Conservation (phyloP, 2,113 vertebrate species). For the Copsychus sechellarum region DNA sequence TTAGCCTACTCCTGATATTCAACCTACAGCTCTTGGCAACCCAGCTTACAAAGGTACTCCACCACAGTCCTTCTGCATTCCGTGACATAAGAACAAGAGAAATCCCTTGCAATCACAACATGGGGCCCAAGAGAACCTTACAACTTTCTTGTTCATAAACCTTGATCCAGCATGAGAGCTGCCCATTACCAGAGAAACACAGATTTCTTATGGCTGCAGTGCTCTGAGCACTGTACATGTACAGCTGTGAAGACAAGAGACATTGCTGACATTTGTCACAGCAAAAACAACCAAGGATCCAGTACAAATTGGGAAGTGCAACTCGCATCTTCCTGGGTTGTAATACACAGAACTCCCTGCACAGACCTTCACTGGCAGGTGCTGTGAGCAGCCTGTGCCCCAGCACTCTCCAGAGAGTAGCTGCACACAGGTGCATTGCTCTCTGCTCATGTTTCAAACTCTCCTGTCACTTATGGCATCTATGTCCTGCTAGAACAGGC, state of each 20-base stretch:
- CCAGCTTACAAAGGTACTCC: not conserved
- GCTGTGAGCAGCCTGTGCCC: not conserved
- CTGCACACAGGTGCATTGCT: not conserved
- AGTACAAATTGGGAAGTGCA: fast-evolving
- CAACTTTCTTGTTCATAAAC: not conserved
- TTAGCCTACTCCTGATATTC: not conserved
- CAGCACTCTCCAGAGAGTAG: fast-evolving
- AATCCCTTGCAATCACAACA: not conserved
- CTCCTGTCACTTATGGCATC: no score
- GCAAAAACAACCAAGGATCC: not conserved
- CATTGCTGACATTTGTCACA: not conserved
- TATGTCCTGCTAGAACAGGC: not conserved
- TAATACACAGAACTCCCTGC: fast-evolving
- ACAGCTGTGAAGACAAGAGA: not conserved
- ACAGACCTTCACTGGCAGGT: not conserved
- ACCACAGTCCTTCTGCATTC: not conserved
- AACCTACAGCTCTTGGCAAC: not conserved
- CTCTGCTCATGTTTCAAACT: not conserved
- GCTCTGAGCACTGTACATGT: not conserved
- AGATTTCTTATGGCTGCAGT: not conserved
- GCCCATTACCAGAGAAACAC: not conserved
- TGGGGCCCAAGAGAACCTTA: not conserved
- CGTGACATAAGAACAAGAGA: not conserved
- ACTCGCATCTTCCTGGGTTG: fast-evolving
- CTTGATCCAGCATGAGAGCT: not conserved